These are phyloP conservation scores for Beroe ovata DNA, from an alignment of 37 sponge, comb jelly and placozoan genomes.

Conservation along the genomic window DNA sequence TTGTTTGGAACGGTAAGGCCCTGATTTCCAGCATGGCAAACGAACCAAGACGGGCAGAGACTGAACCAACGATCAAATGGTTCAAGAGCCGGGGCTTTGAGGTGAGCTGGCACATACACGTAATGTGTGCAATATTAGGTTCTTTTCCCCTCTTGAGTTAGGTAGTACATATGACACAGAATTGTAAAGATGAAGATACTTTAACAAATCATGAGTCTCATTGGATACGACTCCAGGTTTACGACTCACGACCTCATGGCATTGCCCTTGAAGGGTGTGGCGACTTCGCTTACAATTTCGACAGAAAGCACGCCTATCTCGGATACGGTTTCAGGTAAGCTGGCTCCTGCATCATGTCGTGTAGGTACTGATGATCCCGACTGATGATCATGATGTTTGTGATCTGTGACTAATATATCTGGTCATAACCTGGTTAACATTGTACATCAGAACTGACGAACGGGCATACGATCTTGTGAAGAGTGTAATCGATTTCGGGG, in stretches of 20 bases:
- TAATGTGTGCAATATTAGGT: no score
- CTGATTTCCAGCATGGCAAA: slow-evolving; percentile 12
- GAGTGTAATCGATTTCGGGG: neutral
- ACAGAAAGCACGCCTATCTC: slow-evolving; percentile 59
- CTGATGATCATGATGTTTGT: no score
- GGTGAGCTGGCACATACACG: no score
- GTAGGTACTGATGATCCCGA: no score
- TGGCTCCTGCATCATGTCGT: neutral
- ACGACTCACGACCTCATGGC: slow-evolving; percentile 31
- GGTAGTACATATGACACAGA: no score
- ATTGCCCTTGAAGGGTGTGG: slow-evolving; percentile 38
- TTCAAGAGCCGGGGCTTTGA: neutral
- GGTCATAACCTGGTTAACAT: no score
- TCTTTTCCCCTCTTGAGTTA: no score
- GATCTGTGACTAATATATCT: no score
- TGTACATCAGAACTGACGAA: neutral
- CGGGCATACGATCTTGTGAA: slow-evolving; percentile 7
- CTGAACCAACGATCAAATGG: slow-evolving; percentile 13
- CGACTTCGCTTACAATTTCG: slow-evolving; percentile 47
- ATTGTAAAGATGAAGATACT: no score
- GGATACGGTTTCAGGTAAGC: slow-evolving; percentile 61
- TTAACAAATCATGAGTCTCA: no score
- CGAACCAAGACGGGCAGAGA: slow-evolving; percentile 11
- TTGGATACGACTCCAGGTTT: slow-evolving; percentile 41
- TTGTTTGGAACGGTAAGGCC: slow-evolving; percentile 37